These are phyloP conservation scores for Synergus umbraculus DNA, from an alignment of 2,888 invertebrate species.

Conservation along the genomic window DNA sequence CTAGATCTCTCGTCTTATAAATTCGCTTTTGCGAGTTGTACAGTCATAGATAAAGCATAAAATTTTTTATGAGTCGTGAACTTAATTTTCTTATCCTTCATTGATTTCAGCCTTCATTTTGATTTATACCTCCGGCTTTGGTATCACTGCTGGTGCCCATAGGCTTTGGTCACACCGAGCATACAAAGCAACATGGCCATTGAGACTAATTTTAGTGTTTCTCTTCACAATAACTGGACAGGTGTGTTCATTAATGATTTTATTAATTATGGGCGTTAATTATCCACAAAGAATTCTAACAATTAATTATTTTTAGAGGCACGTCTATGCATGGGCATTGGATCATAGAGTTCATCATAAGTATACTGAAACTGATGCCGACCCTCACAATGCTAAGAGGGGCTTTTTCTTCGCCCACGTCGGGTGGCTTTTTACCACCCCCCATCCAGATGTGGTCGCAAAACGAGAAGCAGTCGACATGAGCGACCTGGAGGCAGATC, in stretches of 20 bases:
- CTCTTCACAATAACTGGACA: conserved; percentile 90
- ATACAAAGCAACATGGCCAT: conserved; percentile 85
- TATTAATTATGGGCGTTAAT: not conserved
- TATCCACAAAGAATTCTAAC: not conserved
- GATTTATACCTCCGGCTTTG: conserved; percentile 87
- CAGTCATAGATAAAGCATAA: not conserved
- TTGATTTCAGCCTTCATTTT: conserved; percentile 79
- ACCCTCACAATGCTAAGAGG: conserved; percentile 89
- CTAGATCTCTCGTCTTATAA: not conserved
- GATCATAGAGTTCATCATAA: conserved; percentile 95
- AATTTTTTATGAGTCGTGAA: conserved; percentile 10
- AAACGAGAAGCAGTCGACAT: conserved; percentile 84
- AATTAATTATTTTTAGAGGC: conserved; percentile 79
- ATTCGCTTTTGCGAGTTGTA: not conserved
- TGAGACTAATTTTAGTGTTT: conserved; percentile 83
- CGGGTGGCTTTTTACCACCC: conserved; percentile 92
- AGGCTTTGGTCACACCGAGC: conserved; percentile 90
- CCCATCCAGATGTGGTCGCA: conserved; percentile 87
- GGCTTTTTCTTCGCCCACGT: conserved; percentile 96
- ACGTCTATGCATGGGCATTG: conserved; percentile 91
- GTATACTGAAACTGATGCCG: conserved; percentile 91
- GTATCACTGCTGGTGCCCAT: conserved; percentile 90
- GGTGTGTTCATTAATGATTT: conserved; percentile 77
- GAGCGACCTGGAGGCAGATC: conserved; percentile 85
- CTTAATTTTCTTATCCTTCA: conserved; percentile 19